Evolutionary conservation across 2,113 vertebrate genomes (phyloP), one percentile per base, ranked within the genome.

Genomic region (Pelmatolapia mariae): DNA sequence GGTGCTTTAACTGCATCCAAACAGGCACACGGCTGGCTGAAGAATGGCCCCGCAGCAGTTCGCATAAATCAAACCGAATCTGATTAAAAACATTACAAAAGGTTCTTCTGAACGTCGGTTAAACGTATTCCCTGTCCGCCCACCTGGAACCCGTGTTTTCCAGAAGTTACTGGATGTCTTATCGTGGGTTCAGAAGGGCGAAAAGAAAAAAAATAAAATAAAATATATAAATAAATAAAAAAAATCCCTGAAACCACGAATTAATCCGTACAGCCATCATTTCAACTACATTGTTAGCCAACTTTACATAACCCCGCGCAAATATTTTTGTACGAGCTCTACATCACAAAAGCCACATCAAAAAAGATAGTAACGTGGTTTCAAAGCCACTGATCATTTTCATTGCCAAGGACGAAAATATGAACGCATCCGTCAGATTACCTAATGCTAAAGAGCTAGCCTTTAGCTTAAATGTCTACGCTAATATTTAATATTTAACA

Each of bases 351-450:
- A 38, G 10, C 61, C 7, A 7, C 3, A 6, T 3, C 5, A 13
- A 3, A 45, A 43, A n/a, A 29, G 16, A 29, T 3, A 31, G 9
- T 5, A 10, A 16, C 4, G 3, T 31, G 12, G 18, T 10, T 7
- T 16, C 15, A 7, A 3, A 15, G 33, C 43, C 43, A 31, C 11
- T 50, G 26, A 8, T 22, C 10, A 2, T 81, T 81, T 61, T 29
- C 6, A 8, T 7, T 38, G 8, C 31, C 45, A 24, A 22, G 24
- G 19, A 66, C 15, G 7, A 33, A 26, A 40, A 71, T 2, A 82
- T 22, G 50, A 76, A 83, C 88, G 89, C 40, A 87, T n/a, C 50
- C 4, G 18, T 26, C 66, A 81, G 22, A 10, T 82, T 43, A 87
- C 56, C 38, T 11, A n/a, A 36, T 56, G 43, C 43, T 24, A 45